These are phyloP conservation scores for Nibea albiflora DNA, from an alignment of 2,113 vertebrate genomes.

Conservation along the genomic window DNA sequence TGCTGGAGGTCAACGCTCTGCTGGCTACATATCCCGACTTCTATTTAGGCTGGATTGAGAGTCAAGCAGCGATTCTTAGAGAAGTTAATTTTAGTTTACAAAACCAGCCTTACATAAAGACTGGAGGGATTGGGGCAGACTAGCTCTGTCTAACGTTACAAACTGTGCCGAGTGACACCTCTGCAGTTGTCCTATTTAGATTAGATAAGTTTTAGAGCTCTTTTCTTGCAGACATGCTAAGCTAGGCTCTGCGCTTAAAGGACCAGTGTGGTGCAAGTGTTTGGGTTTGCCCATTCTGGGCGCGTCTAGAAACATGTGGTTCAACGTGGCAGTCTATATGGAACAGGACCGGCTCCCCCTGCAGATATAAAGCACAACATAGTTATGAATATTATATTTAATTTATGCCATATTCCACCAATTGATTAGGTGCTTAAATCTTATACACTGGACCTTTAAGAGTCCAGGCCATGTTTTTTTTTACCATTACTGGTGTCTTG, in stretches of 20 bases:
- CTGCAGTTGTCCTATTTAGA: background rate
- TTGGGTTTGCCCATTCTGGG: no score
- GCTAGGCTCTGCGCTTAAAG: no score
- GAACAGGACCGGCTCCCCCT: no score
- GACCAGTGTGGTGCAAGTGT: no score
- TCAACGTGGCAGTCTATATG: no score
- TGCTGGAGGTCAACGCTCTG: constrained; percentile 7
- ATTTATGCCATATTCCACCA: no score
- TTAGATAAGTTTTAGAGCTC: background rate
- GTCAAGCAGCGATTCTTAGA: constrained; percentile 8
- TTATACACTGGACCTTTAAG: no score
- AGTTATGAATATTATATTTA: no score
- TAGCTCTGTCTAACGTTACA: background rate
- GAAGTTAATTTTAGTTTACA: no score
- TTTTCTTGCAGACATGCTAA: background rate
- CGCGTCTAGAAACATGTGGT: no score
- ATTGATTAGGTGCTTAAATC: no score
- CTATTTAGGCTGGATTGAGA: background rate
- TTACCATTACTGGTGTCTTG: background rate
- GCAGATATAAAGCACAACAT: no score
- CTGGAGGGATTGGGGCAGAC: background rate
- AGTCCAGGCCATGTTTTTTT: background rate
- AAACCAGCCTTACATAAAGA: background rate
- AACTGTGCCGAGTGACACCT: background rate
- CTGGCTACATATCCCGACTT: constrained; percentile 3